These are phyloP conservation scores for Dysmachus trigonus DNA, from an alignment of 2,888 invertebrate genomes.

Conservation along the genomic window DNA sequence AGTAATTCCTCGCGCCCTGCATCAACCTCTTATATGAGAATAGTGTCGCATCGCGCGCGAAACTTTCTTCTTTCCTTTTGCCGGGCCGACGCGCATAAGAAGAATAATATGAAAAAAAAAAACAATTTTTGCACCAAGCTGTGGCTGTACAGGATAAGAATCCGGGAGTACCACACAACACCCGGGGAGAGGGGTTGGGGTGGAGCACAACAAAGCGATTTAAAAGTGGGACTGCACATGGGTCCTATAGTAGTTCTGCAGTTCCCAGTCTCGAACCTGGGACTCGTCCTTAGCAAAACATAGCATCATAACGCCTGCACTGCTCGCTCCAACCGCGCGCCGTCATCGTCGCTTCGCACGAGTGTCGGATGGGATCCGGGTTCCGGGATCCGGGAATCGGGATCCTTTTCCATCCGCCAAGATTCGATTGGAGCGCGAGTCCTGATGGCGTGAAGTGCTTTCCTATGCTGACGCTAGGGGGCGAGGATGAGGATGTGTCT, in stretches of 20 bases:
- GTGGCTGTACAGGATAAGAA: background rate
- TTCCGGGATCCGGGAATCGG: background rate
- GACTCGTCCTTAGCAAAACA: background rate
- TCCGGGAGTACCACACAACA: background rate
- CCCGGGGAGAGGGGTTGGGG: no score
- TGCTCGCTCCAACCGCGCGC: background rate
- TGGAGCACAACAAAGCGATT: conserved; percentile 31
- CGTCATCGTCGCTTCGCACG: background rate
- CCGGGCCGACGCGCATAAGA: background rate
- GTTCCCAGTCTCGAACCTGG: background rate
- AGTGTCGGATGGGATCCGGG: background rate
- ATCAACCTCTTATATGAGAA: conserved; percentile 25
- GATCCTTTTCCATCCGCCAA: conserved; percentile 19
- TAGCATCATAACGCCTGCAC: background rate
- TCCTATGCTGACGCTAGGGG: conserved; percentile 26
- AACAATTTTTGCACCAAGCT: background rate
- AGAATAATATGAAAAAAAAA: background rate
- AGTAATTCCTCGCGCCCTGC: conserved; percentile 11
- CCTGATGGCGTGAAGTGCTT: conserved; percentile 41
- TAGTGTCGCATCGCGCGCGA: conserved; percentile 32
- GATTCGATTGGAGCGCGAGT: conserved; percentile 38
- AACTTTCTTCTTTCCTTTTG: background rate
- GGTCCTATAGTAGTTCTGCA: background rate
- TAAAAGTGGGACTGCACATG: conserved; percentile 29
- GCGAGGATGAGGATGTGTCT: conserved; percentile 14